phyloP scores from a whole-genome alignment of 1,140 invertebrate species.

The Phthorimaea operculella region DNA sequence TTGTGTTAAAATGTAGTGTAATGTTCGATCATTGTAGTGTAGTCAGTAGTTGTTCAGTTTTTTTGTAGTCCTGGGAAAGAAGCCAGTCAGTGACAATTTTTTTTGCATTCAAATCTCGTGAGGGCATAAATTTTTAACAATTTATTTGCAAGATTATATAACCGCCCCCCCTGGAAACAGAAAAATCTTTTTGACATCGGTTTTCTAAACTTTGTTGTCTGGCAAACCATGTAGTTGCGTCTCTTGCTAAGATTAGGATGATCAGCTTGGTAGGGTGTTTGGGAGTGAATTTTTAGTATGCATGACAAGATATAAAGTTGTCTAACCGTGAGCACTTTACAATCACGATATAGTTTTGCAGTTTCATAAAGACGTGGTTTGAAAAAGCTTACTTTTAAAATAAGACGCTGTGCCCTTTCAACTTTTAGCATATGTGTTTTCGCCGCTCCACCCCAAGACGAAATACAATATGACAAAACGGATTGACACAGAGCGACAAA shows the following conservation, averaged over 20 bases:
- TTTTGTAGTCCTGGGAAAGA: background rate
- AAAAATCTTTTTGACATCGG: background rate
- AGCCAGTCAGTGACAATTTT: background rate
- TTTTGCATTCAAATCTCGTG: background rate
- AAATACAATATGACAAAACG: constrained; percentile 2
- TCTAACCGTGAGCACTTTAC: background rate
- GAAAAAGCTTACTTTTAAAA: background rate
- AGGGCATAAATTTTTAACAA: background rate
- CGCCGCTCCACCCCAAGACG: background rate
- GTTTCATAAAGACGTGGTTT: constrained; percentile 1
- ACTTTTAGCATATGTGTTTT: background rate
- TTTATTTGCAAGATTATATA: background rate
- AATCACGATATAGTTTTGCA: background rate
- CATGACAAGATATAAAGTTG: background rate
- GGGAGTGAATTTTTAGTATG: background rate
- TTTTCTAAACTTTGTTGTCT: background rate
- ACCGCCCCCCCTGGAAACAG: background rate
- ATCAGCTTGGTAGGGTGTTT: background rate
- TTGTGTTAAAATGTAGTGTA: too few species aligned
- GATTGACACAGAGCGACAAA: constrained; percentile 4
- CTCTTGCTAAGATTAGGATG: background rate
- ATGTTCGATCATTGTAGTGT: too few species aligned
- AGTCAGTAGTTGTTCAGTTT: background rate
- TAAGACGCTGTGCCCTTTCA: background rate
- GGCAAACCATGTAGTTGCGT: background rate